A percentile compares a stretch with the other conserved stretches of the same genome.
Evolutionary conservation across 1,140 invertebrate genomes (phyloP).

Genomic region (Drosophila quadrilineata): DNA sequence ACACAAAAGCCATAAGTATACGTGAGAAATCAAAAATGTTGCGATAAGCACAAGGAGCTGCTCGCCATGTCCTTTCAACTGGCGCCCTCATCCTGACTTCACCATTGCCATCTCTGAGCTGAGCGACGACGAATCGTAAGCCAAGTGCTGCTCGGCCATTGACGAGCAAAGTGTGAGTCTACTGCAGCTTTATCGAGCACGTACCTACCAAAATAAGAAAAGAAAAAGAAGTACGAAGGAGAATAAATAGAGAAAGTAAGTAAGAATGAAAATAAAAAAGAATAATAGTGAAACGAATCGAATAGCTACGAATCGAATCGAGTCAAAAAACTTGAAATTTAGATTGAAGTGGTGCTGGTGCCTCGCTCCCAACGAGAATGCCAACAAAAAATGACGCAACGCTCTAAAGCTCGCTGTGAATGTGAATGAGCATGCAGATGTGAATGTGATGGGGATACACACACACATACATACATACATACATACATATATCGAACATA

Average conservation of each 20-base stretch:
- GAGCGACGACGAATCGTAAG: too few relatives aligned
- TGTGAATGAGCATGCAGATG: too few relatives aligned
- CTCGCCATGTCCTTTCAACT: constrained; percentile 1
- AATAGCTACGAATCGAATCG: constrained; percentile 36
- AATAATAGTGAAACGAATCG: constrained; percentile 52
- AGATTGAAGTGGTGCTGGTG: constrained; percentile 77
- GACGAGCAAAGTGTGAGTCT: constrained; percentile 4
- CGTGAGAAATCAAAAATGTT: constrained; percentile 77
- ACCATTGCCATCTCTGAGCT: too few relatives aligned
- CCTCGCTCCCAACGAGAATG: constrained; percentile 18
- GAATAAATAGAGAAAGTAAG: too few relatives aligned
- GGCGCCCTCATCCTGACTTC: too few relatives aligned
- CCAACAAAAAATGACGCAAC: constrained; percentile 51
- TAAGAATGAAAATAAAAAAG: too few relatives aligned
- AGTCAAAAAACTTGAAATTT: constrained; percentile 63
- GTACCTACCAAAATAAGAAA: too few relatives aligned
- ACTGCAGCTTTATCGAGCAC: constrained; percentile 66
- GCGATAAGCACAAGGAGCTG: constrained; percentile 38
- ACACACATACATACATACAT: too few relatives aligned
- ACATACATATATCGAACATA: too few relatives aligned
- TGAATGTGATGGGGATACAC: too few relatives aligned
- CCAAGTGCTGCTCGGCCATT: constrained; percentile 4
- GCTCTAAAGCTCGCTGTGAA: too few relatives aligned
- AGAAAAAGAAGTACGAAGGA: too few relatives aligned
- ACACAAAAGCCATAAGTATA: constrained; percentile 54